Percentiles rank a stretch among this genome's conserved stretches.
phyloP scores from a whole-genome alignment of 2,888 invertebrate species.

The Stenichneumon culpator region DNA sequence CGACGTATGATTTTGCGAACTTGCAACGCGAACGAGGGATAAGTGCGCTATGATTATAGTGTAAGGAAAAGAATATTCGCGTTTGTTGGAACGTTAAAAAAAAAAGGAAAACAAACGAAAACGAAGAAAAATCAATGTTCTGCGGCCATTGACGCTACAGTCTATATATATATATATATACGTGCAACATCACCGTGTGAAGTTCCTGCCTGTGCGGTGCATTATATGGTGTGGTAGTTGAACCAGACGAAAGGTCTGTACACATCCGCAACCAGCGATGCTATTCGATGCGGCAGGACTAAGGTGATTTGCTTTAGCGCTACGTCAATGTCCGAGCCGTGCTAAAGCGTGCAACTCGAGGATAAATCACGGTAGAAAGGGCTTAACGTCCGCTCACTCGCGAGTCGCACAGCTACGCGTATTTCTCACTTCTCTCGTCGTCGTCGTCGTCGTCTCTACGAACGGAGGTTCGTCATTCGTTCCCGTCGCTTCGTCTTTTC shows the following conservation, averaged over 20 bases:
- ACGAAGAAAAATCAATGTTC: slow-evolving; percentile 38
- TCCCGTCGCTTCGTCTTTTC: not conserved
- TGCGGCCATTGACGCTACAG: slow-evolving; percentile 32
- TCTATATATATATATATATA: not conserved
- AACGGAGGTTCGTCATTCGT: not conserved
- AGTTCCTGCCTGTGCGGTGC: slow-evolving; percentile 33
- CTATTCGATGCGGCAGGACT: slow-evolving; percentile 44
- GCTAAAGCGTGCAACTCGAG: slow-evolving; percentile 46
- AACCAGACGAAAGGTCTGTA: slow-evolving; percentile 1
- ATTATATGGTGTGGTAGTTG: slow-evolving; percentile 3
- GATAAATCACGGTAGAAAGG: slow-evolving; percentile 59
- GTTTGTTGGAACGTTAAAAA: slow-evolving; percentile 22
- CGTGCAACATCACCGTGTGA: not conserved
- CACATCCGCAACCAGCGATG: slow-evolving; percentile 12
- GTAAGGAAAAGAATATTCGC: slow-evolving; percentile 27
- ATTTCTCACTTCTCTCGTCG: not conserved
- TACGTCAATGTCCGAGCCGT: slow-evolving; percentile 65
- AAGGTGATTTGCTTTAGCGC: slow-evolving; percentile 64
- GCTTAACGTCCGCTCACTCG: slow-evolving; percentile 26
- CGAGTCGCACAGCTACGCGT: not conserved
- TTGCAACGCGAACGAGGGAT: slow-evolving; percentile 10
- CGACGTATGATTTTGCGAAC: slow-evolving; percentile 27
- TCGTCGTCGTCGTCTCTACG: not conserved
- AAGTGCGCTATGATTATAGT: not conserved
- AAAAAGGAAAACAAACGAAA: too few relatives aligned